Base-by-base conservation (phyloP, 2,888 invertebrate genomes). In the Plagodis dolabraria region DNA sequence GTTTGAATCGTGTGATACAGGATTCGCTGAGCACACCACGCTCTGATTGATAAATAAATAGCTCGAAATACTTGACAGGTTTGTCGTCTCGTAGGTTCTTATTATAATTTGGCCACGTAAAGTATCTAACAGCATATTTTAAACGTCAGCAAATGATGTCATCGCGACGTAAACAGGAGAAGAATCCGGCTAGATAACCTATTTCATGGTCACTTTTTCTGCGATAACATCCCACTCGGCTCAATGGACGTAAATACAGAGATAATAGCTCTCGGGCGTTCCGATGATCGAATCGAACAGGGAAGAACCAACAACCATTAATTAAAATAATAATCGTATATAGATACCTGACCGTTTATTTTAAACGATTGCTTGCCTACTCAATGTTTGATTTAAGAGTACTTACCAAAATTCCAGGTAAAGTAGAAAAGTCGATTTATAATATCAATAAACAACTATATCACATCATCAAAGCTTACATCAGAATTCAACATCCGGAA, bases 131-230 rank as follows among this genome's bases (percentile, higher is more conserved):
- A 81, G 84, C 73, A 83, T 74, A 80, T 78, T 74, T 69, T 61
- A 79, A 62, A 86, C 85, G 85, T 88, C 85, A 83, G 76, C 65
- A 68, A 74, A 82, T 91, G 91, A 92, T 86, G 82, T 91, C 86
- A 91, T 89, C 75, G 66, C 72, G 74, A 67, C 76, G 74, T 77
- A 77, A 77, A 77, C 70, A 79, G 76, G 75, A 74, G 75, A 82
- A 80, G 86, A 87, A 92, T 90, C 91, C 91, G 92, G 89, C 85
- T 87, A 85, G 76, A 75, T 83, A 81, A 82, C 81, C 82, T 72
- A 83, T 72, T 78, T 78, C 91, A 90, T 77, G 89, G 92, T 64
- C 90, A 88, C 88, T 88, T 91, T 89, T 92, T 91, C 85, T 84
- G 77, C 63, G 62, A 68, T 68, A 79, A 73, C 84, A 82, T 86